phyloP scores from a whole-genome alignment of 2,888 invertebrate species.

The Neuroscelio doddi region DNA sequence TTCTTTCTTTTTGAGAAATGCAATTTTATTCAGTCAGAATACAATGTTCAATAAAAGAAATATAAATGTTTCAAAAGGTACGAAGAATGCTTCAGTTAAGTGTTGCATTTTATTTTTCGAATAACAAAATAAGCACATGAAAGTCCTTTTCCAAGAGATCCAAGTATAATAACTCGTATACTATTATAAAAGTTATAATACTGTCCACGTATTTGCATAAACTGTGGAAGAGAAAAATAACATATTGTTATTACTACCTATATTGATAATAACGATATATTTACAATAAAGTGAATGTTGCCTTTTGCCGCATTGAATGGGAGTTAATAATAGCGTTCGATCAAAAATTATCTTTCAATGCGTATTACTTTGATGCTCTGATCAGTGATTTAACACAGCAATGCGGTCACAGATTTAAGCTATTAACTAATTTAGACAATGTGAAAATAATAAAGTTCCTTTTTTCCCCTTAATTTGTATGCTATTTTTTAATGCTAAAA shows the following conservation, averaged over 20 bases:
- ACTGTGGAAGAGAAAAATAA: conserved; percentile 6
- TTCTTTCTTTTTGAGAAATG: no score
- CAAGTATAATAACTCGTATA: conserved; percentile 1
- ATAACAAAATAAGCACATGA: neutral
- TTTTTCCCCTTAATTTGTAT: no score
- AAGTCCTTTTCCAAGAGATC: neutral
- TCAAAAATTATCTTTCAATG: conserved; percentile 18
- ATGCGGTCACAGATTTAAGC: conserved; percentile 29
- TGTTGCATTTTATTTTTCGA: no score
- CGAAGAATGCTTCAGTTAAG: no score
- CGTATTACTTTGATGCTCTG: neutral
- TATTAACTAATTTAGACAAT: no score
- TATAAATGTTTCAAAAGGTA: no score
- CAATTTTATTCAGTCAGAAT: no score
- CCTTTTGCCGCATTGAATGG: conserved; percentile 63
- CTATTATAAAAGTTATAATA: conserved; percentile 16
- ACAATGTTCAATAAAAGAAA: no score
- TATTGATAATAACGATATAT: conserved; percentile 46
- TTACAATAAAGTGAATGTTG: conserved; percentile 65
- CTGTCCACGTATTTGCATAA: conserved; percentile 15
- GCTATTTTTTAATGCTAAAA: no score
- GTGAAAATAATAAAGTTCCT: no score
- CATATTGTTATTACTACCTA: conserved; percentile 37
- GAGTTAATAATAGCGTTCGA: conserved; percentile 53
- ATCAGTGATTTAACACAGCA: no score